Percentiles rank a stretch among this genome's conserved stretches.
Evolutionary conservation across 2,888 invertebrate genomes (phyloP).

Genomic region (Leucoma salicis): DNA sequence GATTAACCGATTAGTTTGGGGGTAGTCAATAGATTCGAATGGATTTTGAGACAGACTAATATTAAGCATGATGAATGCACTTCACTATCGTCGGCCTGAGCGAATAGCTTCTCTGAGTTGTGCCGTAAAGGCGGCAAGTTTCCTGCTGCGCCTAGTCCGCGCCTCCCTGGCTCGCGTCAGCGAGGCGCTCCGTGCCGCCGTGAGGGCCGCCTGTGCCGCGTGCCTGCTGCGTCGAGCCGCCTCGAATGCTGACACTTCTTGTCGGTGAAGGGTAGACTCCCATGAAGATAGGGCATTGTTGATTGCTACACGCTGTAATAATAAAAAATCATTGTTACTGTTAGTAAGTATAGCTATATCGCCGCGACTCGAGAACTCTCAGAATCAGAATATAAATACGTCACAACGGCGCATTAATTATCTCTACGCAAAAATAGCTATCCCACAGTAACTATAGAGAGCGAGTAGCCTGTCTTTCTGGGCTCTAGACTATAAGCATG

Average conservation of each 20-base stretch:
- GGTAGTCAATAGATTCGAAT: too few relatives aligned
- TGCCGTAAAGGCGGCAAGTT: constrained; percentile 51
- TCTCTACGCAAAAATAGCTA: too few relatives aligned
- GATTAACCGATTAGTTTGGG: too few relatives aligned
- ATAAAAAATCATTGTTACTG: not conserved
- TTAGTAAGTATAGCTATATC: too few relatives aligned
- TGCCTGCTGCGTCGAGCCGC: constrained; percentile 46
- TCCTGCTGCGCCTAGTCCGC: constrained; percentile 38
- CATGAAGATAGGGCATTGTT: constrained; percentile 58
- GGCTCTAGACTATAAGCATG: too few relatives aligned
- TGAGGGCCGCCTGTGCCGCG: constrained; percentile 48
- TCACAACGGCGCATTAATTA: too few relatives aligned
- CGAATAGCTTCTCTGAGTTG: constrained; percentile 56
- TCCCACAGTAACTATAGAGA: too few relatives aligned
- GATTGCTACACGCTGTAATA: constrained; percentile 59
- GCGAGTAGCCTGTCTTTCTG: too few relatives aligned
- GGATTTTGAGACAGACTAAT: too few relatives aligned
- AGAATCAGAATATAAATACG: too few relatives aligned
- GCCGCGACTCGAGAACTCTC: too few relatives aligned
- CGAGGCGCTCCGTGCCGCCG: constrained; percentile 41
- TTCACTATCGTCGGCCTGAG: constrained; percentile 8
- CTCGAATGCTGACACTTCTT: constrained; percentile 52
- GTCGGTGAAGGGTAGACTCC: constrained; percentile 51
- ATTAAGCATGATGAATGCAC: too few relatives aligned
- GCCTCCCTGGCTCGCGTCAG: constrained; percentile 42